Conservation (phyloP, 2,888 invertebrate species). For the Punctoribates punctum region DNA sequence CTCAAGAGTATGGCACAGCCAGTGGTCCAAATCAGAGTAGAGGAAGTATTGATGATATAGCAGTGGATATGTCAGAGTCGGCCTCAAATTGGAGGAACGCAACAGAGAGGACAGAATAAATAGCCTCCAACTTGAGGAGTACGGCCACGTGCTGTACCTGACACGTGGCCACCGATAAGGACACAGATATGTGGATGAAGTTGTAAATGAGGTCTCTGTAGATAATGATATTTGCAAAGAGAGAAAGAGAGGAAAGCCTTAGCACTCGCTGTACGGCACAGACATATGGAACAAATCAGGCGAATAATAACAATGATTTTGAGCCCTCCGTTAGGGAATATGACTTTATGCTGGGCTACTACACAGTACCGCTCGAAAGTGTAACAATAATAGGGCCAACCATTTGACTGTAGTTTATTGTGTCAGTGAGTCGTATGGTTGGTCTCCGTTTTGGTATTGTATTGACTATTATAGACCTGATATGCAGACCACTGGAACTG, state of each 20-base stretch:
- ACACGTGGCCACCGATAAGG: conserved; percentile 24
- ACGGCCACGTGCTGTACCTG: conserved; percentile 35
- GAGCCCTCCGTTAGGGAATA: conserved; percentile 13
- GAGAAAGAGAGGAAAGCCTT: neutral
- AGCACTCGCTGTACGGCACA: neutral
- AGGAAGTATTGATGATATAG: conserved; percentile 20
- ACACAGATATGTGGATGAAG: conserved; percentile 22
- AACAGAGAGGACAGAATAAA: conserved; percentile 22
- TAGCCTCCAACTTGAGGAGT: neutral
- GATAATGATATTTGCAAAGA: conserved; percentile 8
- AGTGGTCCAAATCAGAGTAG: conserved; percentile 1
- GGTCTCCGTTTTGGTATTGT: neutral
- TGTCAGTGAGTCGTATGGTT: neutral
- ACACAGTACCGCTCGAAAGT: neutral
- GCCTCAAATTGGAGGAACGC: conserved; percentile 5
- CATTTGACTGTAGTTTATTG: conserved; percentile 31
- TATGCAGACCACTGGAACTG: conserved; percentile 29
- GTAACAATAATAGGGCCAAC: conserved; percentile 31
- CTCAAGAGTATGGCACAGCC: conserved; percentile 1
- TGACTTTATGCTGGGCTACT: conserved; percentile 3
- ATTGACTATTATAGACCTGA: conserved; percentile 1
- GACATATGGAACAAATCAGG: conserved; percentile 32
- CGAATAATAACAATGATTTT: conserved; percentile 33
- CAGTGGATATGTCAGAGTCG: neutral
- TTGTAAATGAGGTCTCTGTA: conserved; percentile 35